Base-by-base conservation (phyloP, 2,888 invertebrate genomes). In the Pristionchus exspectatus region DNA sequence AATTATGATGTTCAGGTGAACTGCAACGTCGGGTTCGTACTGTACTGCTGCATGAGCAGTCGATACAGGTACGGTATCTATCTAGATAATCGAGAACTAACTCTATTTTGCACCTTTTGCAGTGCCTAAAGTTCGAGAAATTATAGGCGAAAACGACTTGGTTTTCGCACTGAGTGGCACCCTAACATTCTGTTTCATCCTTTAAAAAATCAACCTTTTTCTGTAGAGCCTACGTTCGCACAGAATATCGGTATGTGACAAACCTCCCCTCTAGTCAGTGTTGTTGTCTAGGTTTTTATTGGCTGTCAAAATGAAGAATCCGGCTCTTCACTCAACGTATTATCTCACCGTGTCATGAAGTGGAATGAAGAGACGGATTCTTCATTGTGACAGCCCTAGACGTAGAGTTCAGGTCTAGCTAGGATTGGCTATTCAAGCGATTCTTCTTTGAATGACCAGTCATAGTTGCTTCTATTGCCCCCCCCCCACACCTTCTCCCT, bases 1-100 rank as follows among this genome's bases (percentile, higher is more conserved):
- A 50, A 50, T 50, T 7, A 0, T 50, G 44, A 7, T 50, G 44
- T 50, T 50, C 44, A 50, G 44, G 44, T 50, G 90, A 93, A 93
- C 90, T 93, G 93, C 83, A 91, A 92, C 24, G 92, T 92, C 16
- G 92, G 92, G 14, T 93, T 93, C 90, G 91, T 92, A 59, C 92
- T 93, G 38, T 93, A 93, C 90, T 92, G 92, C 74, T 90, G 91
- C 85, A 93, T 93, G 93, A 92, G 92, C 83, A 92, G 93, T 30
- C 91, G 93, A 14, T 93, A 93, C 87, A 90, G 93, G 69, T 81
- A 81, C 50, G 18, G 87, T 69, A 69, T 27, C 12, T 9, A 54
- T 59, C 59, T 38, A 56, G n/a, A 38, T 54, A 1, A 54, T 18
- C 18, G 24, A 56, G 21, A 59, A 59, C 59, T 59, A 21, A 59